Evolutionary conservation across 2,797 vertebrate species (phyloP), one percentile per base, ranked within the genome.

Genomic region (Tokudaia muenninki): DNA sequence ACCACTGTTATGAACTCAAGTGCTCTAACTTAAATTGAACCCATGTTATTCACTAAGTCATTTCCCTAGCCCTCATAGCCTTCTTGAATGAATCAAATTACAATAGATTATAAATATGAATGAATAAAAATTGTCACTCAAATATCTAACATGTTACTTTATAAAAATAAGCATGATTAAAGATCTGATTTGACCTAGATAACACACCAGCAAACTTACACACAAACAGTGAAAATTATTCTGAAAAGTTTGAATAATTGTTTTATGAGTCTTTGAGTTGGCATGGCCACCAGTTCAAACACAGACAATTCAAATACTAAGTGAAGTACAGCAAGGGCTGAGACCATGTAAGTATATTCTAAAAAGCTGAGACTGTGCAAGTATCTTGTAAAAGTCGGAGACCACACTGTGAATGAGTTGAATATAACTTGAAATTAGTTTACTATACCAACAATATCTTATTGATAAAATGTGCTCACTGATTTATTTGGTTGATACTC

Each of bases 71-170:
- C 1, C 50, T 12, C 55, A 77, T 70, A 90, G 29, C 4, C 11
- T 63, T 93, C 83, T 79, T 41, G 17, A 94, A 74, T 52, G 13
- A 87, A 16, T 83, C 52, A 92, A 96, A 31, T 70, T 74, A 79
- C 34, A 87, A 79, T 83, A 21, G 26, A 70, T 96, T 93, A 84
- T 94, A 59, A 90, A n/a, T 44, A 92, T 83, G 21, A 86, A 77
- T 80, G 7, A 65, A 70, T 87, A 91, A 92, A 63, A 95, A 96
- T 17, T 86, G 92, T 72, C 59, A 65, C 29, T 90, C 21, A 94
- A 93, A 93, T 65, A 79, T 37, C 3, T 44, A 87, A 95, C 82
- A 24, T 67, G 9, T 65, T 90, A 59, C 84, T 95, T 92, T 67
- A 79, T 90, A 6, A 78, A 94, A 84, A 94, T 37, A 65, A 94